A percentile compares a stretch with the other conserved stretches of the same genome.
These are phyloP conservation scores for Actinia equina DNA, from an alignment of 64 coral and sea anemone genomes.

Conservation along the genomic window DNA sequence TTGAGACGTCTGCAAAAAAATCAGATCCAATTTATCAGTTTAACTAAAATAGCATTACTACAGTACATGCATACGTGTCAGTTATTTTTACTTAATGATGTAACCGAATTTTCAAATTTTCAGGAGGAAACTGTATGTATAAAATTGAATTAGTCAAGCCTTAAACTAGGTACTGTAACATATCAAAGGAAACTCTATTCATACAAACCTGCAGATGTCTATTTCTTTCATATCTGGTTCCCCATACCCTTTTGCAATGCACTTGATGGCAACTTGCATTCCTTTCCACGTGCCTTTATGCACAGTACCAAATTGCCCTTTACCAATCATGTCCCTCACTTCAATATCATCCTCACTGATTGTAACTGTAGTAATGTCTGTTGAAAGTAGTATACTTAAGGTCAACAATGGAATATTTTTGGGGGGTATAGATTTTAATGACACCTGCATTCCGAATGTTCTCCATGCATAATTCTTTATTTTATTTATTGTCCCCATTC, in stretches of 20 bases:
- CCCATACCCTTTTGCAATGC: conserved; percentile 34
- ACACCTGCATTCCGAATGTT: neutral
- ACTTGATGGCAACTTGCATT: conserved; percentile 43
- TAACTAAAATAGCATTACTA: neutral
- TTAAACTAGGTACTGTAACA: too few species aligned
- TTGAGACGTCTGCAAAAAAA: neutral
- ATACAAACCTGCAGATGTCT: too few species aligned
- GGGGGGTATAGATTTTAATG: too few species aligned
- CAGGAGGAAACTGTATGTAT: too few species aligned
- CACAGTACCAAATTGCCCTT: conserved; percentile 13
- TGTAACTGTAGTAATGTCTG: conserved; percentile 21
- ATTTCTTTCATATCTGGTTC: neutral
- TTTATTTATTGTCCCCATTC: neutral
- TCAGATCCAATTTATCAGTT: neutral
- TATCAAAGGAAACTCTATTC: too few species aligned
- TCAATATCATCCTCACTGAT: conserved; percentile 18
- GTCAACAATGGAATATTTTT: neutral
- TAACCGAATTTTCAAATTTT: too few species aligned
- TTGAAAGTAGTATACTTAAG: neutral
- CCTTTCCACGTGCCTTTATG: conserved; percentile 34
- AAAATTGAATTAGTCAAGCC: too few species aligned
- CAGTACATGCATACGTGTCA: neutral
- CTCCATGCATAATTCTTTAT: neutral
- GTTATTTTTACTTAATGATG: too few species aligned
- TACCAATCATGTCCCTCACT: conserved; percentile 11